Evolutionary conservation across 2,888 invertebrate species (phyloP), one percentile per base, ranked within the genome.

Genomic region (Ophion ventricosus): DNA sequence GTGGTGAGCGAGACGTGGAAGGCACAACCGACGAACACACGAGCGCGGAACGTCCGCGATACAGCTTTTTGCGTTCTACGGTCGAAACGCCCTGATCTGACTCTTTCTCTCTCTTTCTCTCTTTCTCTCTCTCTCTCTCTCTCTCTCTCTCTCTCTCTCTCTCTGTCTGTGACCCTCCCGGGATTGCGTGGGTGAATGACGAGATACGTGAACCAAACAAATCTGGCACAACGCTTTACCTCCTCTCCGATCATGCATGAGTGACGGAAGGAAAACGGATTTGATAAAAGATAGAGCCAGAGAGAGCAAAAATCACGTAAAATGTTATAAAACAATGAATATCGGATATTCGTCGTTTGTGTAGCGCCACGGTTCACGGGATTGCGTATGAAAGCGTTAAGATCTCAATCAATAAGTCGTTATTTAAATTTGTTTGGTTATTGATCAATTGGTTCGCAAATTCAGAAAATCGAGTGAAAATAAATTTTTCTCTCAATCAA

Each of bases 151-250:
- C 54, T 25, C 70, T 64, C 43, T 75, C 76, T 40, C 35, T 29
- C 57, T 25, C 11, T 17, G 2, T 35, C 67, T 20, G 26, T 40
- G 82, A 76, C 67, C 80, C 73, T 59, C 59, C 40, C 73, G 63
- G 81, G 75, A 66, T 74, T 59, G 81, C 84, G 87, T 87, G 80
- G 85, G 85, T 75, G 74, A 64, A 67, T 59, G 25, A 56, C 80
- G 83, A 74, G 85, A 84, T 84, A 82, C 76, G 54, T 81, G 80
- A 78, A 81, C 81, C 80, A 77, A 85, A 84, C 69, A 70, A 83
- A 84, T 84, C 81, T 78, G 69, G 54, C 54, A 59, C 85, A 79
- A 57, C 17, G 57, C 57, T 57, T 29, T 56, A 25, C n/a, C 23
- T 35, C 59, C 29, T 20, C 61, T 7, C 17, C 17, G 40, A 23